These are phyloP conservation scores for Enteromius radiatus DNA, from an alignment of 2,797 vertebrate genomes.

Conservation along the genomic window DNA sequence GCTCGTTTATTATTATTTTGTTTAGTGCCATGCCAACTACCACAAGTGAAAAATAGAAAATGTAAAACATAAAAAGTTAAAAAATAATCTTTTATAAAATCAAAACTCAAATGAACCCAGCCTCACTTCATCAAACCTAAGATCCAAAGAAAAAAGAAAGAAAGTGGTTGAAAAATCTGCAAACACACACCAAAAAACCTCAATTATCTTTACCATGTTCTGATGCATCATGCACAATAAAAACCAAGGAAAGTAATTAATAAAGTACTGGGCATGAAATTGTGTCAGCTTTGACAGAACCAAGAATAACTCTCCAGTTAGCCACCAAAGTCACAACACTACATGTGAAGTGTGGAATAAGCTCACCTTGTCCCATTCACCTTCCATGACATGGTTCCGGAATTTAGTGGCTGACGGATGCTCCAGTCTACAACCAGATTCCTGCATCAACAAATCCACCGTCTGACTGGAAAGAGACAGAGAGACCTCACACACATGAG, in stretches of 20 bases:
- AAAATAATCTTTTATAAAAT: background rate
- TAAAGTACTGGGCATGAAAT: background rate
- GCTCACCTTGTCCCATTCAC: constrained; percentile 99
- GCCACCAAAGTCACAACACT: background rate
- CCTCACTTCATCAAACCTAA: background rate
- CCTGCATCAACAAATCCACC: constrained; percentile 99
- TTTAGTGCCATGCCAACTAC: background rate
- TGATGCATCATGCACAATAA: background rate
- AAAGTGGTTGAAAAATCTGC: background rate
- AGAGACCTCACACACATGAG: background rate
- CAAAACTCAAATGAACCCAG: background rate
- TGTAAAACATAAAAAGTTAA: too few species aligned
- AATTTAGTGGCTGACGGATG: constrained; percentile 98
- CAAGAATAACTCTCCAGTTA: background rate
- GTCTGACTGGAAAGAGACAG: constrained; percentile 85
- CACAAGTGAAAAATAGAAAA: background rate
- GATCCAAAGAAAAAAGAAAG: background rate
- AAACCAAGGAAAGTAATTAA: background rate
- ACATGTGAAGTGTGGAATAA: background rate
- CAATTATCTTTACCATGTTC: background rate
- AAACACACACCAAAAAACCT: background rate
- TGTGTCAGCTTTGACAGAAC: background rate
- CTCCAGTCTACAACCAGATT: constrained; percentile 99
- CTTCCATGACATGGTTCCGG: constrained; percentile 99
- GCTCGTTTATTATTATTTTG: background rate